phyloP scores from a whole-genome alignment of 2,888 invertebrate species.

The Latrodectus elegans region DNA sequence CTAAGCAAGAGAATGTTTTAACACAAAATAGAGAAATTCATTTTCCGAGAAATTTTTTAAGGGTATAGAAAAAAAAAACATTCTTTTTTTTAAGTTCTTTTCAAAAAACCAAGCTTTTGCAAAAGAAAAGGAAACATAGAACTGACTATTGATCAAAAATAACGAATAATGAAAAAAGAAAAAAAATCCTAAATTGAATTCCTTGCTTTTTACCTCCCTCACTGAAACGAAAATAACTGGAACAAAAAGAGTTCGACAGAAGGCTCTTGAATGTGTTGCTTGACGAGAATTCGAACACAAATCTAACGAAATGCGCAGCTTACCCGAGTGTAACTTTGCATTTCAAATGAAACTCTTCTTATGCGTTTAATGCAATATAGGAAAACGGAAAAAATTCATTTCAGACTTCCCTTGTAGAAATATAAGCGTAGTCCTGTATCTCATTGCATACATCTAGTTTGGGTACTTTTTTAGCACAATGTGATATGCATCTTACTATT shows the following conservation, averaged over 20 bases:
- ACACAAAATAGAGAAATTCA: no score
- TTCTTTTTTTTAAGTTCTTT: no score
- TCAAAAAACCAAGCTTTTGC: background rate
- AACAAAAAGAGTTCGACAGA: constrained; percentile 12
- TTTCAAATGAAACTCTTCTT: constrained; percentile 41
- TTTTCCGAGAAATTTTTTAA: no score
- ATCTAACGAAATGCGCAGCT: constrained; percentile 49
- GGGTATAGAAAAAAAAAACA: no score
- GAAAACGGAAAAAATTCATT: constrained; percentile 15
- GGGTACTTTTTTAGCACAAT: background rate
- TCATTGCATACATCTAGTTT: background rate
- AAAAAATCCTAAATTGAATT: constrained; percentile 42
- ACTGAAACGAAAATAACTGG: background rate
- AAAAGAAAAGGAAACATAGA: constrained; percentile 4
- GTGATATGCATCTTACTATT: background rate
- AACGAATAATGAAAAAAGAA: constrained; percentile 6
- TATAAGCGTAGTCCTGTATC: background rate
- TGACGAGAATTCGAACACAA: constrained; percentile 55
- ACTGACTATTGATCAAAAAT: constrained; percentile 36
- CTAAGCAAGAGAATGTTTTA: no score
- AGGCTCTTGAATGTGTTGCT: background rate
- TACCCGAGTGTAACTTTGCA: constrained; percentile 41
- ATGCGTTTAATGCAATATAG: background rate
- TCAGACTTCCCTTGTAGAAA: background rate
- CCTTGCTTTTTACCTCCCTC: constrained; percentile 34